Conservation (phyloP, 2,888 invertebrate species). For the Nineta flava region DNA sequence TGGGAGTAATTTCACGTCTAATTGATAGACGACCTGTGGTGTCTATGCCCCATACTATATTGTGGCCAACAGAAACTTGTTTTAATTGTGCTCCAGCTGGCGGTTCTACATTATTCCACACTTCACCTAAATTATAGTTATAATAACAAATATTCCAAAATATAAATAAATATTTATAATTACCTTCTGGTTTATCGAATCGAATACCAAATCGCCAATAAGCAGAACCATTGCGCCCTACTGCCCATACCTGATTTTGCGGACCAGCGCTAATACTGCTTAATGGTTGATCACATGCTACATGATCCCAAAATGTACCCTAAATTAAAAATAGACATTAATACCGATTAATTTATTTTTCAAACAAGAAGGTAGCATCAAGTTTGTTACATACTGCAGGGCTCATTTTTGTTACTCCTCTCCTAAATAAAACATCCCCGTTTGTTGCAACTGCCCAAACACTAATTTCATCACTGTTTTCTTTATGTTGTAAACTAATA, state of each 20-base stretch:
- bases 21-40: constrained; percentile 55
- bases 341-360: not conserved
- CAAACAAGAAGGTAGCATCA: not conserved
- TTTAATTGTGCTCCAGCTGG: constrained; percentile 49
- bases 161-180: constrained; percentile 18
- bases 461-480: constrained; percentile 30
- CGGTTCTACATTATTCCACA: constrained; percentile 69
- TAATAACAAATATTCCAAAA: constrained; percentile 11
- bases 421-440: constrained; percentile 71
- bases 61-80: constrained; percentile 54
- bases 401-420: constrained; percentile 55
- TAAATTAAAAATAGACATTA: constrained; percentile 21
- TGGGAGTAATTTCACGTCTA: constrained; percentile 56
- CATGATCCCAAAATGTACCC: constrained; percentile 66
- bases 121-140: constrained; percentile 29
- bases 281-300: constrained; percentile 65
- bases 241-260: constrained; percentile 61
- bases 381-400: constrained; percentile 40
- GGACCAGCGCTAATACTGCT: constrained; percentile 58
- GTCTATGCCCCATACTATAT: constrained; percentile 70
- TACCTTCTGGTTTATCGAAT: constrained; percentile 40
- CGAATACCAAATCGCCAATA: constrained; percentile 66
- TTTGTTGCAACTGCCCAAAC: constrained; percentile 78
- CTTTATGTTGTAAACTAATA: constrained; percentile 37
- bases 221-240: constrained; percentile 72